Evolutionary conservation across 2,113 vertebrate genomes (phyloP).

Genomic region (Nothoprocta pentlandii): DNA sequence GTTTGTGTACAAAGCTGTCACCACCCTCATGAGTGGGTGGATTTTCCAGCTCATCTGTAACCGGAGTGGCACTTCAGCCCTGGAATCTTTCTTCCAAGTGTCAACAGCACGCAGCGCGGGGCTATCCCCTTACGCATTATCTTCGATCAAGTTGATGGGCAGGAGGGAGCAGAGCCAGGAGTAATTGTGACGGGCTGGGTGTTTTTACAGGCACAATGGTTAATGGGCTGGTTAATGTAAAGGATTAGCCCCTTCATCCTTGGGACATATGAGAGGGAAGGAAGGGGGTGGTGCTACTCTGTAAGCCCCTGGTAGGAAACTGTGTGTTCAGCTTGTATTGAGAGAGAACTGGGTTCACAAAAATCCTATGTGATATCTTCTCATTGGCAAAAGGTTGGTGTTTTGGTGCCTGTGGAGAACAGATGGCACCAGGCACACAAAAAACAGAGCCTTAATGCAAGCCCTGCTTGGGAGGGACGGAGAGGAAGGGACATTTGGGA

Average conservation of each 20-base stretch:
- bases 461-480: background rate
- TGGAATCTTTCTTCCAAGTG: slow-evolving; percentile 71
- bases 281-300: background rate
- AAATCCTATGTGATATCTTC: background rate
- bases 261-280: slow-evolving; percentile 23
- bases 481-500: too few species aligned
- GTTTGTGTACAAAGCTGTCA: slow-evolving; percentile 74
- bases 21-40: slow-evolving; percentile 59
- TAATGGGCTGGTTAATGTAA: slow-evolving; percentile 74
- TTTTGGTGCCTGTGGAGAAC: rapidly evolving
- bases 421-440: rapidly evolving
- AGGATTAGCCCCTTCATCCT: slow-evolving; percentile 69
- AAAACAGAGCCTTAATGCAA: rapidly evolving
- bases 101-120: slow-evolving; percentile 61
- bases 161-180: slow-evolving; percentile 55
- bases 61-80: slow-evolving; percentile 67
- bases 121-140: slow-evolving; percentile 68
- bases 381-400: background rate
- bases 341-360: background rate
- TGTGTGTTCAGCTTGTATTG: rapidly evolving
- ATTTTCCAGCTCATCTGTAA: slow-evolving; percentile 78
- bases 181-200: slow-evolving; percentile 57
- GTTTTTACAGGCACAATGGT: slow-evolving; percentile 71
- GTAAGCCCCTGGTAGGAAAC: background rate
- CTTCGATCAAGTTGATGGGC: slow-evolving; percentile 67